Base-by-base conservation (phyloP, 92 coral and sea anemone species). In the Actinostola sp. region DNA sequence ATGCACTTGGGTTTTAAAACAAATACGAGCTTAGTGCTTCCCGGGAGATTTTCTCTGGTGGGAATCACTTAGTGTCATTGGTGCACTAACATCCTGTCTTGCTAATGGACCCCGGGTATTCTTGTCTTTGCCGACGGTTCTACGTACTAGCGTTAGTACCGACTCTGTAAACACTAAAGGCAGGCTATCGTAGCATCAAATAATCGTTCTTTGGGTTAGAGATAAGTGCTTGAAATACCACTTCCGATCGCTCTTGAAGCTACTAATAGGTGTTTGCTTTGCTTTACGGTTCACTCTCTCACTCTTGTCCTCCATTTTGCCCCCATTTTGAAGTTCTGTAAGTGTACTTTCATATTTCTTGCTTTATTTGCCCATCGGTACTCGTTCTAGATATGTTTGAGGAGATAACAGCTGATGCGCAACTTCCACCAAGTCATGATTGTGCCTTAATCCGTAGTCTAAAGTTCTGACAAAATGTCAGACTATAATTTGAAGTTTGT, bases 1-100 rank as follows among this genome's bases (percentile, higher is more conserved):
- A 75, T 64, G 42, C 72, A 36, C 66, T 63, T 60, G 14, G 23
- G 54, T 74, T 63, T 75, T 42, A 75, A 75, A 75, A 75, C 69
- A 75, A 73, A 75, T 44, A 75, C 4, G 8, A 27, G 23, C 45
- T 63, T 44, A 64, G n/a, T 11, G 70, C 68, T 51, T 49, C 64
- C 72, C 81, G 48, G 68, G 72, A 63, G 74, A 68, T 50, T 32
- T 21, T 50, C 62, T 50, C 25, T 48, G 31, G 74, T 50, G 61
- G 17, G 44, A 50, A 50, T 32, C 29, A 67, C 59, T 67, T 57
- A 57, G 63, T 57, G 63, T 52, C 48, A 21, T 68, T n/a, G 50
- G 50, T 44, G 33, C 48, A 45, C 74, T 30, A 68, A 56, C 54
- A 50, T 68, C 74, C 74, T 68, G 61, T 20, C 50, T 49, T 8